Base-by-base conservation (phyloP, 2,797 vertebrate species). In the Anas bernieri region DNA sequence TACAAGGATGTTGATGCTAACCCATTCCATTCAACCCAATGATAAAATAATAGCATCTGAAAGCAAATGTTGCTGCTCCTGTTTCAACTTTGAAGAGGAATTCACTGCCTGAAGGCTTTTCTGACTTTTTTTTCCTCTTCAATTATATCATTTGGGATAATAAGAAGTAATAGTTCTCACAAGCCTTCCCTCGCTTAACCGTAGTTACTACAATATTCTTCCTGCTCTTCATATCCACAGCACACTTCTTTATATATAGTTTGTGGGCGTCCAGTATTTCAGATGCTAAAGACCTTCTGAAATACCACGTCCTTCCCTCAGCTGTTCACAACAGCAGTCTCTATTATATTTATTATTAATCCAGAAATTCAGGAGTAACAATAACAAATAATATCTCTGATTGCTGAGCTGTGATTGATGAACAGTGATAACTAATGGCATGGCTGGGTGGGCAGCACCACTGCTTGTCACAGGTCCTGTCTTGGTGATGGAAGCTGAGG, bases 321-420 rank as follows among this genome's bases (percentile, higher is more conserved):
- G 37, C 37, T 88, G 43, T 28, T 92, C 77, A 55, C 67, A 84
- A 26, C 17, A 33, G 41, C 26, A 58, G 30, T 52, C 31, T 31
- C 66, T 92, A 28, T 31, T 43, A 52, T 8, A 30, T 55, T 81
- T 64, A 56, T 88, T 88, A 88, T 78, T 93, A 83, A 94, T 92
- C 93, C 31, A 75, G 74, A 86, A 83, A 69, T 28, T 79, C 86
- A 88, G 68, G 56, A 92, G 77, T 61, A 83, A 77, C 61, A 92
- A 62, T 23, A 86, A 83, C 77, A 91, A 94, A 92, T 93, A 75
- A 78, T 78, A 54, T 23, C 83, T 39, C 41, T 80, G 54, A 92
- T 54, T 94, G 72, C n/a, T 91, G 83, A 88, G 66, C 31, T 78
- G 50, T 90, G 74, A 88, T 92, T 91, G 90, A 92, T 85, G 82